These are phyloP conservation scores for Trichogramma pretiosum DNA, from an alignment of 1,140 invertebrate species.

Conservation along the genomic window DNA sequence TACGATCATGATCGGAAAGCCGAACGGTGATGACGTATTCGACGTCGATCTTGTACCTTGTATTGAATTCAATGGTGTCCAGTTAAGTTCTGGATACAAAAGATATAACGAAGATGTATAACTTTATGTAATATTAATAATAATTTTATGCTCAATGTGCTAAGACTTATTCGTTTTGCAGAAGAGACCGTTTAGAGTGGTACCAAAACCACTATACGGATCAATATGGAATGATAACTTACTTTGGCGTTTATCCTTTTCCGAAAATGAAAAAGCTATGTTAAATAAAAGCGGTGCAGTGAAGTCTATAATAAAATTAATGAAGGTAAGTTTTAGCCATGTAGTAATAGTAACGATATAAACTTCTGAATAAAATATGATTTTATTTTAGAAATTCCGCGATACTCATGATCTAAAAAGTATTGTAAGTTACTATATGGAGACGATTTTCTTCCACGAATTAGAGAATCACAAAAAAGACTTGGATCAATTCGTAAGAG, in stretches of 20 bases:
- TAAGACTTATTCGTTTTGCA: slow-evolving; percentile 1
- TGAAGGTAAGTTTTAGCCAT: slow-evolving; percentile 28
- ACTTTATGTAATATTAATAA: background rate
- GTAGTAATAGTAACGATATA: background rate
- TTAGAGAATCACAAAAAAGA: background rate
- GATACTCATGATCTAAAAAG: slow-evolving; percentile 19
- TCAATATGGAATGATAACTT: background rate
- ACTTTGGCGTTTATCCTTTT: slow-evolving; percentile 27
- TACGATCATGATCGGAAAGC: slow-evolving; percentile 33
- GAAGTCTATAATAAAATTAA: slow-evolving; percentile 24
- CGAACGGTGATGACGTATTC: slow-evolving; percentile 20
- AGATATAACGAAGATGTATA: background rate
- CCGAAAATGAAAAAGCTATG: slow-evolving; percentile 22
- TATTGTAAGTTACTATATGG: slow-evolving; percentile 30
- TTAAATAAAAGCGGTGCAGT: slow-evolving; percentile 16
- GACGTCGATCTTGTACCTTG: slow-evolving; percentile 44
- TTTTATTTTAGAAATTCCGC: slow-evolving; percentile 26
- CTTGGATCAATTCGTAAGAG: slow-evolving; percentile 8
- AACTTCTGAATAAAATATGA: background rate
- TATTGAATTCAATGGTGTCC: slow-evolving; percentile 30
- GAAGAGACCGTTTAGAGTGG: slow-evolving; percentile 17
- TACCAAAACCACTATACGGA: slow-evolving; percentile 22
- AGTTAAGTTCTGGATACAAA: slow-evolving; percentile 5
- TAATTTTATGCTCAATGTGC: background rate
- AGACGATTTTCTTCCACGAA: slow-evolving; percentile 27